These are phyloP conservation scores for Chelon labrosus DNA, from an alignment of 2,797 vertebrate genomes.

Conservation along the genomic window DNA sequence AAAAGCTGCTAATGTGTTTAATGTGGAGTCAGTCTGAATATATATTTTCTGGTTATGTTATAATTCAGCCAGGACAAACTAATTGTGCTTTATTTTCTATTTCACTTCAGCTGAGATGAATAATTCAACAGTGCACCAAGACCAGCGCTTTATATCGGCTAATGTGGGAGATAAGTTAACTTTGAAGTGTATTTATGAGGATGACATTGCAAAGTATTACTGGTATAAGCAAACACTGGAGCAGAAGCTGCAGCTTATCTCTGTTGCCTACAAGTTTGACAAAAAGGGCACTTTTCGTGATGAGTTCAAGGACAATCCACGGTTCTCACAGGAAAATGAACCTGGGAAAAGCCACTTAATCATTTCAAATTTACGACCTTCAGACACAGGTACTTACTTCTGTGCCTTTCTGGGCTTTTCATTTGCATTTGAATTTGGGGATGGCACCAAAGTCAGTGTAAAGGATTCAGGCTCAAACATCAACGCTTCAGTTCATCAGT, in stretches of 20 bases:
- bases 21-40: no score
- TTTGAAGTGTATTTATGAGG: neutral
- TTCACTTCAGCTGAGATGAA: neutral
- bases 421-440: constrained; percentile 17
- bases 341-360: neutral
- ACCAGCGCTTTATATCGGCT: accelerated
- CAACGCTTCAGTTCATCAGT: constrained; percentile 29
- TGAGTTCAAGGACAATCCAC: constrained; percentile 22
- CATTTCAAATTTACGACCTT: constrained; percentile 15
- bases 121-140: neutral
- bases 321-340: neutral
- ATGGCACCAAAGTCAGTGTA: neutral
- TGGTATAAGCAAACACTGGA: constrained; percentile 27
- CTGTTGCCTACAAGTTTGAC: neutral
- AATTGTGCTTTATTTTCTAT: neutral
- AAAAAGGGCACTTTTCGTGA: neutral
- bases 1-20: no score
- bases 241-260: constrained; percentile 21
- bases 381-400: constrained; percentile 53
- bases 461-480: neutral
- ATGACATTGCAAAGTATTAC: neutral
- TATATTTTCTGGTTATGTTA: no score
- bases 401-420: constrained; percentile 30
- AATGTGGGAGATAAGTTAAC: neutral
- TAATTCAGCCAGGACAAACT: no score